Evolutionary conservation across 2,888 invertebrate genomes (phyloP).

Genomic region (Meiosimyza platycephala): DNA sequence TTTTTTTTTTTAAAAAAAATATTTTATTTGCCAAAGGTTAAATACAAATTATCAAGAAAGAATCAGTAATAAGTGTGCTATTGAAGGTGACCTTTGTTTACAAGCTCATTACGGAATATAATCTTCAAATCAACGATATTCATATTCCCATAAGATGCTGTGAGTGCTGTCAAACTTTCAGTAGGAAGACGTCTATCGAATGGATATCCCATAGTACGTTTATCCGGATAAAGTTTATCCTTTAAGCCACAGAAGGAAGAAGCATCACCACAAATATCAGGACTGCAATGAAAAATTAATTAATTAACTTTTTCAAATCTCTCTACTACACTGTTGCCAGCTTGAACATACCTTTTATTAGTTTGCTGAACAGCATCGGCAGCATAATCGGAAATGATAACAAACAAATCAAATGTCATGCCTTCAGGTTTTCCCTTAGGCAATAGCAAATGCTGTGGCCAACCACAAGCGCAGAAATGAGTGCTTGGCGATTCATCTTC

Average conservation of each 20-base stretch:
- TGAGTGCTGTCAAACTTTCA: slow-evolving; percentile 73
- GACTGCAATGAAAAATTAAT: slow-evolving; percentile 41
- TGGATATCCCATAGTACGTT: slow-evolving; percentile 74
- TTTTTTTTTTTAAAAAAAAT: neutral
- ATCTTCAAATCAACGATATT: slow-evolving; percentile 73
- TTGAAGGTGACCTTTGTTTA: slow-evolving; percentile 40
- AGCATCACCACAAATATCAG: slow-evolving; percentile 72
- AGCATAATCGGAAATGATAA: slow-evolving; percentile 80
- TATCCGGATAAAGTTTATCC: slow-evolving; percentile 76
- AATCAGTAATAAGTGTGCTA: neutral
- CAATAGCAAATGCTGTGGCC: slow-evolving; percentile 84
- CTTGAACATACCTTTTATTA: slow-evolving; percentile 44
- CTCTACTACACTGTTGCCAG: too few relatives aligned
- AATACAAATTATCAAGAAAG: neutral
- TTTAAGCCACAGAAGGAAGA: slow-evolving; percentile 78
- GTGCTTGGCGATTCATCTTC: slow-evolving; percentile 70
- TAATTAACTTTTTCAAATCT: neutral
- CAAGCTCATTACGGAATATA: slow-evolving; percentile 65
- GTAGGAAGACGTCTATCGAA: slow-evolving; percentile 68
- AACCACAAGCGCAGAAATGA: slow-evolving; percentile 88
- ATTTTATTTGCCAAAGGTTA: neutral
- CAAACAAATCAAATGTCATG: slow-evolving; percentile 76
- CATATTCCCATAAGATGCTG: slow-evolving; percentile 78
- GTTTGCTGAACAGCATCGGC: slow-evolving; percentile 69
- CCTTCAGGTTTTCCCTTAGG: slow-evolving; percentile 78